Percentiles rank a stretch among this genome's conserved stretches.
phyloP scores from a whole-genome alignment of 2,888 invertebrate genomes.

The Caenorhabditis wallacei region DNA sequence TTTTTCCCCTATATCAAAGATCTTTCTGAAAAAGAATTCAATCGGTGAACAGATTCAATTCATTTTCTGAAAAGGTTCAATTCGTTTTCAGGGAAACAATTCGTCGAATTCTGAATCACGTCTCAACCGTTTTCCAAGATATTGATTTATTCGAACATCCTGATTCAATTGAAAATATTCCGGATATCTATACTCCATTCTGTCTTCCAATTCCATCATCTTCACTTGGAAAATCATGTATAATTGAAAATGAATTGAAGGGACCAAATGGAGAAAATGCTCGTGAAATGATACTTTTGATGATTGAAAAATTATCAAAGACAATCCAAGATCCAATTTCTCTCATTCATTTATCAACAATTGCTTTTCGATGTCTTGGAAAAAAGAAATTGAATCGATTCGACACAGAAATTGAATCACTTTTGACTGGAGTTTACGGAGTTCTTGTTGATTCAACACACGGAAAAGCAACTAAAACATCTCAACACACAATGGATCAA shows the following conservation, averaged over 20 bases:
- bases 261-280: slow-evolving; percentile 46
- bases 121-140: neutral
- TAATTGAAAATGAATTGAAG: slow-evolving; percentile 9
- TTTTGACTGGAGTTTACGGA: neutral
- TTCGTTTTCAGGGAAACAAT: slow-evolving; percentile 26
- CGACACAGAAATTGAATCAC: neutral
- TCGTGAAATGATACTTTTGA: slow-evolving; percentile 8
- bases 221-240: slow-evolving; percentile 28
- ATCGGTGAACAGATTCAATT: slow-evolving; percentile 33
- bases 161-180: neutral
- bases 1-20: slow-evolving; percentile 57
- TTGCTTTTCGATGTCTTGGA: slow-evolving; percentile 21
- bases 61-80: neutral
- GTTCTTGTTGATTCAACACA: slow-evolving; percentile 31
- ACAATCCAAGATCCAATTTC: slow-evolving; percentile 25
- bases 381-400: neutral
- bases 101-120: slow-evolving; percentile 8
- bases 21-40: slow-evolving; percentile 29
- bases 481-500: slow-evolving; percentile 42
- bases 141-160: slow-evolving; percentile 10
- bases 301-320: slow-evolving; percentile 19
- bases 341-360: neutral
- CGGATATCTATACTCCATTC: slow-evolving; percentile 18
- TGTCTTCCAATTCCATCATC: slow-evolving; percentile 22
- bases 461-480: slow-evolving; percentile 1